Evolutionary conservation across 2,888 invertebrate genomes (phyloP).

Genomic region (Mesoligia furuncula): DNA sequence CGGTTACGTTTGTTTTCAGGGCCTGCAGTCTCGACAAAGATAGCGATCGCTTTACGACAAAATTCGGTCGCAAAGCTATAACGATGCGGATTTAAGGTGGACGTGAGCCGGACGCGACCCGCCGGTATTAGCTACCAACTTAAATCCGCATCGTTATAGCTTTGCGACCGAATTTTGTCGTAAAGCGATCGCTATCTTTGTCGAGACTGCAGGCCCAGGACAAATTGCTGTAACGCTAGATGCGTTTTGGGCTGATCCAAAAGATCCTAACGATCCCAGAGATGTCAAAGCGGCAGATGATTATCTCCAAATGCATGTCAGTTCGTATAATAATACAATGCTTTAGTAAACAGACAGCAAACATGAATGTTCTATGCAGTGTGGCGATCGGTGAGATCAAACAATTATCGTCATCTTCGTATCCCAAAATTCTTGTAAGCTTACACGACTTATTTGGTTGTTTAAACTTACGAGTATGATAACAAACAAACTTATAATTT

Average conservation of each 20-base stretch:
- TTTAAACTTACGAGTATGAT: not conserved
- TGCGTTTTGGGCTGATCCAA: conserved; percentile 89
- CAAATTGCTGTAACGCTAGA: conserved; percentile 90
- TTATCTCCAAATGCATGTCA: conserved; percentile 89
- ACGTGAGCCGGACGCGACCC: no score
- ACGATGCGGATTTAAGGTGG: no score
- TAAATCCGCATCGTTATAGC: no score
- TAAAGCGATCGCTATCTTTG: no score
- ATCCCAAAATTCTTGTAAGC: not conserved
- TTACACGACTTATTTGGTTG: not conserved
- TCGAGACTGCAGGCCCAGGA: no score
- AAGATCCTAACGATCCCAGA: conserved; percentile 78
- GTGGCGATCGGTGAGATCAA: not conserved
- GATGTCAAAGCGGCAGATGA: conserved; percentile 89
- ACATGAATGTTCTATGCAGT: no score
- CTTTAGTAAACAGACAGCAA: not conserved
- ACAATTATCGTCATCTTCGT: not conserved
- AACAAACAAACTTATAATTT: not conserved
- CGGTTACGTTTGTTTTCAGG: conserved; percentile 64
- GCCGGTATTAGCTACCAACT: no score
- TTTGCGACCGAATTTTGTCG: no score
- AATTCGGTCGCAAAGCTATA: no score
- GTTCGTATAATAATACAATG: conserved; percentile 45
- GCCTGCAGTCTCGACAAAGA: no score
- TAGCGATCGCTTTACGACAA: no score